Percentiles rank a stretch among this genome's conserved stretches.
These are phyloP conservation scores for Procavia capensis DNA, from an alignment of 2,113 vertebrate genomes.

Conservation along the genomic window DNA sequence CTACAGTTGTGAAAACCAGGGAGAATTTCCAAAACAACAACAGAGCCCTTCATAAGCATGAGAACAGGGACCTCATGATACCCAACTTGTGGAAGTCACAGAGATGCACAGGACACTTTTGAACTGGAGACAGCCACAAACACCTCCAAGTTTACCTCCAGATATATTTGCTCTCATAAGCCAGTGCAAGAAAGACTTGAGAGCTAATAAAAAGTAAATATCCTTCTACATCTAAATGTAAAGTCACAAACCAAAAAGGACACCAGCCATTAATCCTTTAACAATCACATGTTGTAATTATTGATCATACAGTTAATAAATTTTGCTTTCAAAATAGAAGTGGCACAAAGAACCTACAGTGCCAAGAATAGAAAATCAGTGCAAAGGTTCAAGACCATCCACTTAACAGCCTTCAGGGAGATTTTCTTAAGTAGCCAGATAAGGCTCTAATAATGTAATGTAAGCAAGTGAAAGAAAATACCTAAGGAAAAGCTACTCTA, in stretches of 20 bases:
- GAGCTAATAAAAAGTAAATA: background rate
- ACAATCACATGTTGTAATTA: background rate
- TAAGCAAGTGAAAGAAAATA: constrained; percentile 8
- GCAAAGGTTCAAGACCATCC: background rate
- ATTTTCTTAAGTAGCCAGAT: constrained; percentile 1
- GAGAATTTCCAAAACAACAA: constrained; percentile 51
- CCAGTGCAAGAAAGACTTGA: background rate
- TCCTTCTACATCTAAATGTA: background rate
- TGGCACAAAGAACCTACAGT: background rate
- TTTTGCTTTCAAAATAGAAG: constrained; percentile 51
- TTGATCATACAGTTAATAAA: constrained; percentile 8
- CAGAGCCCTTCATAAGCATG: background rate
- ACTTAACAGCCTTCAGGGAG: background rate
- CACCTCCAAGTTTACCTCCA: background rate
- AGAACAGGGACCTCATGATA: background rate
- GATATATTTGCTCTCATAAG: background rate
- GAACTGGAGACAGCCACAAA: background rate
- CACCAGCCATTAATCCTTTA: background rate
- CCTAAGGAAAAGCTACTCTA: constrained; percentile 17
- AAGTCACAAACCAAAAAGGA: constrained; percentile 9
- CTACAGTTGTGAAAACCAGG: constrained; percentile 29
- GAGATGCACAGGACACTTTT: background rate
- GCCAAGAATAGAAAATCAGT: constrained; percentile 35
- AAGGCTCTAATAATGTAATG: constrained; percentile 5
- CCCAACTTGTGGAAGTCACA: background rate